Base-by-base conservation (phyloP, 1,140 invertebrate species). In the Ceratosolen fusciceps region DNA sequence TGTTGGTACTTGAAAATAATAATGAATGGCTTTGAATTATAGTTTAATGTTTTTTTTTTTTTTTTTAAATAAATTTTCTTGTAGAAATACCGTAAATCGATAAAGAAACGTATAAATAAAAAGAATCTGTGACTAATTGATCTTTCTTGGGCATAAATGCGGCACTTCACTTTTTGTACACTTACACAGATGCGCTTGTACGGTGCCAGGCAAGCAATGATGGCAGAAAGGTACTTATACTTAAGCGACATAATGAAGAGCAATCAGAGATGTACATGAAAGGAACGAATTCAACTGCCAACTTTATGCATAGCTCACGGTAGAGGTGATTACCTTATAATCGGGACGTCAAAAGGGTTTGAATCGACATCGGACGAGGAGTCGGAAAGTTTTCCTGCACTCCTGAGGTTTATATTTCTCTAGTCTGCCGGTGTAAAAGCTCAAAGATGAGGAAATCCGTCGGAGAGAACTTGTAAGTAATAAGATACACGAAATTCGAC, bases 401-500 rank as follows among this genome's bases (percentile, higher is more conserved):
- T 39, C 43, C 24, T 16, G 16, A 74, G 62, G 56, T 79, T 79
- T 74, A 62, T 47, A 79, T 68, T 68, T 74, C 29, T 54, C 31
- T 47, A 58, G n/a, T n/a, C 19, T 65, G 2, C 14, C n/a, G 7
- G 7, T 26, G 24, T 7, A 58, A 26, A 62, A 14, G 24, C 5
- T 29, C 62, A 39, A 56, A 37, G 72, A 16, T 37, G 37, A 68
- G n/a, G 9, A 73, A 56, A 70, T 74, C 21, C 0, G 8, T 29
- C 24, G 29, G 26, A 58, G 74, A 74, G 39, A 77, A 74, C 52
- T 80, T 70, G 14, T 75, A 80, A 80, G 65, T 75, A 80, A 58
- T 49, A 80, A 80, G 65, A 75, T 75, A 75, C 62, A 80, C 65
- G 75, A 68, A 74, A 80, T 71, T 39, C 24, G 24, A 68, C n/a